Evolutionary conservation across 1,140 invertebrate genomes (phyloP).

Genomic region (Drosophila suzukii): DNA sequence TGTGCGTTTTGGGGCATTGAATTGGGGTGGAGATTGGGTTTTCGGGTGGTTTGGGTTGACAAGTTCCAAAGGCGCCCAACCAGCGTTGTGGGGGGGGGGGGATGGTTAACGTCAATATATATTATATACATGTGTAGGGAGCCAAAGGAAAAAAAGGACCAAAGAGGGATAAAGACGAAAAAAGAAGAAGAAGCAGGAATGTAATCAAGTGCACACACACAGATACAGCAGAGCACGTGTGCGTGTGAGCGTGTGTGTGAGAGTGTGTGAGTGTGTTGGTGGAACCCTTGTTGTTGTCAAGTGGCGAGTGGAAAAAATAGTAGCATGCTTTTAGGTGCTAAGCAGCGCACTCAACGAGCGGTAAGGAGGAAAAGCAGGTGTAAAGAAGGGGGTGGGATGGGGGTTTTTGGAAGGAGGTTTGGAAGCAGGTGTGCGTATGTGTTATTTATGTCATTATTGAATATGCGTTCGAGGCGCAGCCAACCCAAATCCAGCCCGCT

Average conservation of each 20-base stretch:
- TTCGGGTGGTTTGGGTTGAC: constrained; percentile 45
- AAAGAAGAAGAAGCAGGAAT: constrained; percentile 52
- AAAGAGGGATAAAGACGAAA: constrained; percentile 4
- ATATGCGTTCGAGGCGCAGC: constrained; percentile 75
- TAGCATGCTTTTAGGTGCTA: constrained; percentile 83
- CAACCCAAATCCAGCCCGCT: constrained; percentile 63
- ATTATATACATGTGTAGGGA: constrained; percentile 66
- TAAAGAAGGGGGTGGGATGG: not conserved
- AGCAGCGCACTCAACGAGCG: constrained; percentile 65
- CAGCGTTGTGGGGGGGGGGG: constrained; percentile 35
- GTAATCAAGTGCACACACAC: constrained; percentile 73
- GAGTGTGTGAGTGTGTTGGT: constrained; percentile 5
- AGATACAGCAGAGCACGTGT: constrained; percentile 18
- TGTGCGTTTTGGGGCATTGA: constrained; percentile 65
- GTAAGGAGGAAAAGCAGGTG: constrained; percentile 9
- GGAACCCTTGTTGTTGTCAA: constrained; percentile 18
- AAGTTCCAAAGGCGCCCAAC: constrained; percentile 58
- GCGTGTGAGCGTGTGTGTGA: not conserved
- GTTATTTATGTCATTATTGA: constrained; percentile 81
- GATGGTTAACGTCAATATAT: constrained; percentile 23
- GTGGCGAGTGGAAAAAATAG: constrained; percentile 54
- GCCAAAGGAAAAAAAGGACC: constrained; percentile 14
- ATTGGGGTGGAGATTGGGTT: constrained; percentile 42
- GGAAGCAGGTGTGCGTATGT: constrained; percentile 22
- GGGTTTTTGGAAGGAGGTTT: not conserved